These are phyloP conservation scores for Arizona elegans DNA, from an alignment of 2,113 vertebrate genomes.

Conservation along the genomic window DNA sequence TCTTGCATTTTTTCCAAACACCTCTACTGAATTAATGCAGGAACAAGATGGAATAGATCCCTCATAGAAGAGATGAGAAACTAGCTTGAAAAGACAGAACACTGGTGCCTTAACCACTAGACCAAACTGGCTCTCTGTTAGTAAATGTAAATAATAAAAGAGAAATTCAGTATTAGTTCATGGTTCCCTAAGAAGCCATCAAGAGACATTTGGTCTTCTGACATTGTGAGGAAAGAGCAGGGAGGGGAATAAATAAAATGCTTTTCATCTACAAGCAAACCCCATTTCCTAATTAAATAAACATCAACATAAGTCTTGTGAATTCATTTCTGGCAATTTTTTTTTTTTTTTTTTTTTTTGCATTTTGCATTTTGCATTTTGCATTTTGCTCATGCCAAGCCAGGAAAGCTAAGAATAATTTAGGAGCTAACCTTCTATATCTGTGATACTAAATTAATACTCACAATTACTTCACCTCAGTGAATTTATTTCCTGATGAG, in stretches of 20 bases:
- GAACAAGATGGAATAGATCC: background rate
- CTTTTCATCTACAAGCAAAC: background rate
- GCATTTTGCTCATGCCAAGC: background rate
- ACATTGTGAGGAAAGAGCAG: background rate
- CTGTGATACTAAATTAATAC: background rate
- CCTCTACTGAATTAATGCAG: background rate
- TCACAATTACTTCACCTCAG: slow-evolving; percentile 42
- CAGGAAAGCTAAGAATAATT: background rate
- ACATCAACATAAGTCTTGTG: background rate
- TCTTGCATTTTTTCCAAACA: background rate
- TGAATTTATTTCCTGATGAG: background rate
- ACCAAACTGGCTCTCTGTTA: background rate
- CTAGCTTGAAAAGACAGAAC: background rate
- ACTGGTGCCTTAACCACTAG: background rate
- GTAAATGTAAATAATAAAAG: background rate
- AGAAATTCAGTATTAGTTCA: background rate
- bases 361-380: background rate
- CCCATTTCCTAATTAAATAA: background rate
- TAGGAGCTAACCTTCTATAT: background rate
- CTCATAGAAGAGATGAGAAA: background rate
- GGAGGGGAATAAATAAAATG: background rate
- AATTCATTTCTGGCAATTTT: background rate
- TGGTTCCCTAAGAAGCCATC: background rate
- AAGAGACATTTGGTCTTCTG: background rate
- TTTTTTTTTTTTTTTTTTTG: no score